Conservation (phyloP, 2,113 vertebrate species). For the Nettapus auritus region DNA sequence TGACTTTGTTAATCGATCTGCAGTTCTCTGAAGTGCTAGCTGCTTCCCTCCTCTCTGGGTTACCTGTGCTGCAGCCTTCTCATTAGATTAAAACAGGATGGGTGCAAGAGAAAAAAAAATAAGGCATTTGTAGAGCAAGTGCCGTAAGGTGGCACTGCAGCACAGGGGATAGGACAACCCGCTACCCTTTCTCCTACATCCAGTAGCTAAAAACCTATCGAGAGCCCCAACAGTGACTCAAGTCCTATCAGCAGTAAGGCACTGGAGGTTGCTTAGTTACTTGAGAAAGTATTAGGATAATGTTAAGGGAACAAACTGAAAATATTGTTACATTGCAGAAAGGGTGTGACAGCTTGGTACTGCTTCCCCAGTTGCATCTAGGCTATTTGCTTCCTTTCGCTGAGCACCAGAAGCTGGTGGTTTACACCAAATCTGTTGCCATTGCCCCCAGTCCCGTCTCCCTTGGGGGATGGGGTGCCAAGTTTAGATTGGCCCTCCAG, state of each 20-base stretch:
- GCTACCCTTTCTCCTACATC: fast-evolving
- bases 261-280: not conserved
- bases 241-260: not conserved
- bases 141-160: conserved; percentile 22
- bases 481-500: not conserved
- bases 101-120: fast-evolving
- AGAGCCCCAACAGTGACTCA: not conserved
- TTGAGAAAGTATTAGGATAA: not conserved
- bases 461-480: not conserved
- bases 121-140: not conserved
- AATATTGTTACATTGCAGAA: not conserved
- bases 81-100: not conserved
- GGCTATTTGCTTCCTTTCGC: not conserved
- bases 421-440: not conserved
- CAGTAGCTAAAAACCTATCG: fast-evolving
- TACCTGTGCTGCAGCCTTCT: not conserved
- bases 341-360: not conserved
- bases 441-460: not conserved
- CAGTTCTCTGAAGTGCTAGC: not conserved
- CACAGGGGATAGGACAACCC: not conserved
- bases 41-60: not conserved
- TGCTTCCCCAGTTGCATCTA: not conserved
- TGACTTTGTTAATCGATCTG: not conserved
- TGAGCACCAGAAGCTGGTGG: not conserved
- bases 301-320: conserved; percentile 24